Evolutionary conservation across 2,113 vertebrate species (phyloP).

Genomic region (Anarhynchus alexandrinus): DNA sequence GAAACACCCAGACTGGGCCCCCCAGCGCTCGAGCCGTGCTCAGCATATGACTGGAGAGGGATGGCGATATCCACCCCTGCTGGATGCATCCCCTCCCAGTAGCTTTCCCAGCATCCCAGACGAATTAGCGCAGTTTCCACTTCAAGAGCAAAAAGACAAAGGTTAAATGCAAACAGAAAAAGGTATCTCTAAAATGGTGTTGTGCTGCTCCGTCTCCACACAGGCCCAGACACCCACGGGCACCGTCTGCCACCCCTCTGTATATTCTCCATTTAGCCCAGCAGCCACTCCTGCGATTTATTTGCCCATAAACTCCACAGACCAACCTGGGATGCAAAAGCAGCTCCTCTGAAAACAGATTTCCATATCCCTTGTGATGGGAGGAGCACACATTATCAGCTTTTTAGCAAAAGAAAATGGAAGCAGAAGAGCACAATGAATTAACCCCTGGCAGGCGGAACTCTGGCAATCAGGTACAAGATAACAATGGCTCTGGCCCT

Average conservation of each 20-base stretch:
- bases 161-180: not conserved
- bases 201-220: not conserved
- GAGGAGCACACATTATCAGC: not conserved
- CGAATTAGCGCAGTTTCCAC: not conserved
- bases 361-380: not conserved
- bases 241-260: not conserved
- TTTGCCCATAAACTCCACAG: not conserved
- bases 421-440: not conserved
- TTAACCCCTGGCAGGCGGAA: not conserved
- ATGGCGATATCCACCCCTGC: not conserved
- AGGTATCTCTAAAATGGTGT: not conserved
- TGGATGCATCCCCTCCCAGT: not conserved
- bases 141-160: not conserved
- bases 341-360: not conserved
- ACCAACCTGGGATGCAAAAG: not conserved
- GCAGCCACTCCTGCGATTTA: not conserved
- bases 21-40: not conserved
- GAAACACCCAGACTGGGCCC: not conserved
- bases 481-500: not conserved
- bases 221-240: too few species aligned
- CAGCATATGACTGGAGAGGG: not conserved
- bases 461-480: not conserved
- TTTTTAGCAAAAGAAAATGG: not conserved
- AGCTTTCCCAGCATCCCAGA: not conserved
- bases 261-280: not conserved